Evolutionary conservation across 2,888 invertebrate species (phyloP).

Genomic region (Hirudinaria manillensis): DNA sequence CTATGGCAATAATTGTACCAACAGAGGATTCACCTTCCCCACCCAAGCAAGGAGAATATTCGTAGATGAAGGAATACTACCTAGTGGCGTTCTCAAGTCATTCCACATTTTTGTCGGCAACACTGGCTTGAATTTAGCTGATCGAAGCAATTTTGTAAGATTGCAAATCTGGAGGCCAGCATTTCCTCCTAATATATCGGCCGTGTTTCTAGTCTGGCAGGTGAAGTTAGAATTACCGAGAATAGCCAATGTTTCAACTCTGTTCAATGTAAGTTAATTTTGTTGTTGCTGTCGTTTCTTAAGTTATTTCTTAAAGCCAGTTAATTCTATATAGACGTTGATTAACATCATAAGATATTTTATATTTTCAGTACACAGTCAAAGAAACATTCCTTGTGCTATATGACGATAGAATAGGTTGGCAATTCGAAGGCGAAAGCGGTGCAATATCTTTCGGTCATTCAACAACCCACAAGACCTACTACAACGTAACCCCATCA

Average conservation of each 20-base stretch:
- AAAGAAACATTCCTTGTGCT: slow-evolving; percentile 24
- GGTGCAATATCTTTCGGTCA: slow-evolving; percentile 37
- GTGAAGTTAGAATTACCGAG: slow-evolving; percentile 21
- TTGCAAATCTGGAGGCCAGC: slow-evolving; percentile 38
- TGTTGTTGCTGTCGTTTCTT: background rate
- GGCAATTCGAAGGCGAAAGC: slow-evolving; percentile 34
- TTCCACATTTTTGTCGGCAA: slow-evolving; percentile 35
- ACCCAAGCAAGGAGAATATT: slow-evolving; percentile 34
- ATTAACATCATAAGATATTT: background rate
- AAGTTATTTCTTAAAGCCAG: background rate
- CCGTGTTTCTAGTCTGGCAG: slow-evolving; percentile 34
- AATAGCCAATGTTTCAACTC: background rate
- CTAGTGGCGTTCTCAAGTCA: slow-evolving; percentile 33
- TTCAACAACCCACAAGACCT: slow-evolving; percentile 33
- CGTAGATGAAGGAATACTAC: slow-evolving; percentile 36
- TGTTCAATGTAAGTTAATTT: slow-evolving; percentile 35
- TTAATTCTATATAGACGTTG: background rate
- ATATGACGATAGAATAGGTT: slow-evolving; percentile 36
- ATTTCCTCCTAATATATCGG: slow-evolving; percentile 16
- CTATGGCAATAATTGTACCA: slow-evolving; percentile 38
- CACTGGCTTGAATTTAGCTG: background rate
- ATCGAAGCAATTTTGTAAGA: slow-evolving; percentile 18
- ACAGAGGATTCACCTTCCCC: slow-evolving; percentile 25
- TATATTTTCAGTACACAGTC: slow-evolving; percentile 34
- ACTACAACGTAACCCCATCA: slow-evolving; percentile 20